Conservation (phyloP, 1,140 invertebrate genomes). For the Aporrectodea caliginosa region DNA sequence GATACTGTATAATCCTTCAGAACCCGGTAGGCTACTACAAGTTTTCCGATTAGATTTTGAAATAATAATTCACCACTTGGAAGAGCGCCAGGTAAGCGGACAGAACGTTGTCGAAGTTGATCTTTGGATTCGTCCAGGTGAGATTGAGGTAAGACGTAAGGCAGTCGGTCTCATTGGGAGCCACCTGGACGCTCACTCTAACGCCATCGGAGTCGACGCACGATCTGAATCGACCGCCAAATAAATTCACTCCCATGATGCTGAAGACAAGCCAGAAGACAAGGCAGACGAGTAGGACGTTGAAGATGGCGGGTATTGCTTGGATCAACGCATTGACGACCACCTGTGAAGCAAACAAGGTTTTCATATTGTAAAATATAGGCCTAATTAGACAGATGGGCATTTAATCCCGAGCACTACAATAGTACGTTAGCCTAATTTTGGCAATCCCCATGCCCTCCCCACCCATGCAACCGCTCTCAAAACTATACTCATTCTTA, state of each 20-base stretch:
- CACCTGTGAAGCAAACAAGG: conserved; percentile 64
- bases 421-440: too few species aligned
- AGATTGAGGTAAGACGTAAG: conserved; percentile 61
- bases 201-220: conserved; percentile 37
- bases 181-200: conserved; percentile 73
- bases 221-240: conserved; percentile 67
- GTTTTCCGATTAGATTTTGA: too few species aligned
- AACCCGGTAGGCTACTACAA: too few species aligned
- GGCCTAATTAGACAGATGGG: too few species aligned
- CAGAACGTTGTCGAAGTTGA: conserved; percentile 97
- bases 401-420: too few species aligned
- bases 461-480: too few species aligned
- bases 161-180: conserved; percentile 69
- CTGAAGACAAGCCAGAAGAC: too few species aligned
- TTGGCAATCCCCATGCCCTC: too few species aligned
- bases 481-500: too few species aligned
- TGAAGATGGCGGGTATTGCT: too few species aligned
- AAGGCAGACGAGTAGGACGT: conserved; percentile 81
- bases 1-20: too few species aligned
- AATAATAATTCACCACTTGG: conserved; percentile 74
- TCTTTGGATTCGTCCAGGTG: conserved; percentile 91
- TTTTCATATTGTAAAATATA: too few species aligned
- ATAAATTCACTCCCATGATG: conserved; percentile 86
- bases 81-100: conserved; percentile 95
- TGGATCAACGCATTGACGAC: conserved; percentile 91